Percentiles rank a stretch among this genome's conserved stretches.
These are phyloP conservation scores for Crocallis elinguaria DNA, from an alignment of 2,888 invertebrate species.

Conservation along the genomic window DNA sequence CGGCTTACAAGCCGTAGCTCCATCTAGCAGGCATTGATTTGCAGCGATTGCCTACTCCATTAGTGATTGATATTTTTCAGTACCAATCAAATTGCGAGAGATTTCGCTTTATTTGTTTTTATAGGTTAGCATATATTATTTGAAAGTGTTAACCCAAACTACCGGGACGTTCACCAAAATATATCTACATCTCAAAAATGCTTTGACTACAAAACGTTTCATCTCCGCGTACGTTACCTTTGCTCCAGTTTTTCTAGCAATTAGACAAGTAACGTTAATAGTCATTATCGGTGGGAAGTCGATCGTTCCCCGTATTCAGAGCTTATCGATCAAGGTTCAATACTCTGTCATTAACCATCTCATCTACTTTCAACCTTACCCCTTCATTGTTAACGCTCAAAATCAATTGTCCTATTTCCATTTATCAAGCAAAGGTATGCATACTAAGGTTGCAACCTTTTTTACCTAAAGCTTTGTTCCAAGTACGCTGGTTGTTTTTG, in stretches of 20 bases:
- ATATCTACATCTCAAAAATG: not conserved
- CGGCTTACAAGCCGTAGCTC: too few relatives aligned
- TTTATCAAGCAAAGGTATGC: constrained; percentile 22
- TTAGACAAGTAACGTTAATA: constrained; percentile 39
- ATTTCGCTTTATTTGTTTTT: too few relatives aligned
- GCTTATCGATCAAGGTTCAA: constrained; percentile 28
- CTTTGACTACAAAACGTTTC: too few relatives aligned
- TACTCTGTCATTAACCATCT: not conserved
- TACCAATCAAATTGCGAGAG: too few relatives aligned
- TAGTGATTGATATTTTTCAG: too few relatives aligned
- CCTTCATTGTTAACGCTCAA: not conserved
- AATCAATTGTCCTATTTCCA: constrained; percentile 7
- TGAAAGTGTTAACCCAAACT: not conserved
- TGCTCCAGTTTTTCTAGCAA: constrained; percentile 37
- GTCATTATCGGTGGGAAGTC: constrained; percentile 34
- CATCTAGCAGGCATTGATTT: too few relatives aligned
- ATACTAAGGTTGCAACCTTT: constrained; percentile 25
- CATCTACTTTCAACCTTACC: not conserved
- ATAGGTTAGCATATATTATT: too few relatives aligned
- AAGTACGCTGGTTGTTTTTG: constrained; percentile 13
- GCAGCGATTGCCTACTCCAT: too few relatives aligned
- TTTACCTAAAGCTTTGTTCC: constrained; percentile 26
- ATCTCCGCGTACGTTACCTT: not conserved
- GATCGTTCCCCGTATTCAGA: constrained; percentile 17
- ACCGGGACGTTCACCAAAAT: not conserved